Conservation (phyloP, 2,797 vertebrate species). For the Schizothorax lantsangensis region DNA sequence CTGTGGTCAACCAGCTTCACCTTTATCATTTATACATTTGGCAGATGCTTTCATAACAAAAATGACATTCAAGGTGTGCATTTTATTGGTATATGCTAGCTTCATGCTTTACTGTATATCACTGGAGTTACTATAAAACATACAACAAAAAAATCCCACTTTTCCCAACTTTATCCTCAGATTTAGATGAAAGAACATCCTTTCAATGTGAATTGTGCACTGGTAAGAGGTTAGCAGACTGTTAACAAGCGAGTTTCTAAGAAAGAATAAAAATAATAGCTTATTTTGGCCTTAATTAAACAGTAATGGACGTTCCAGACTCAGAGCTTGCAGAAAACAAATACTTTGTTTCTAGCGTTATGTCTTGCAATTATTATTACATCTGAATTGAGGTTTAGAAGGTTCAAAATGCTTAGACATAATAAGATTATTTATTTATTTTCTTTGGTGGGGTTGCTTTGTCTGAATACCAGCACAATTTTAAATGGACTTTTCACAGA, state of each 20-base stretch:
- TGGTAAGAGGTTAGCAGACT: not conserved
- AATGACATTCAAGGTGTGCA: not conserved
- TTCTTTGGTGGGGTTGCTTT: not conserved
- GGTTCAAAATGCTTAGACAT: not conserved
- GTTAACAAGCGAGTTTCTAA: not conserved
- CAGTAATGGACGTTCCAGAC: not conserved
- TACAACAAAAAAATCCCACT: too few species aligned
- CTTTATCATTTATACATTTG: conserved; percentile 7
- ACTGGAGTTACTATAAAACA: not conserved
- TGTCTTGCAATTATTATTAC: not conserved
- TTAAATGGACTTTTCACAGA: too few species aligned
- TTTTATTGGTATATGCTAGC: not conserved
- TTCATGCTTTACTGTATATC: not conserved
- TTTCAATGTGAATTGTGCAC: too few species aligned
- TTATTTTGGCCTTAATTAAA: not conserved
- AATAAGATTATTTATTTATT: not conserved
- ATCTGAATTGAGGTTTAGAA: not conserved
- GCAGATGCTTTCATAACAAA: not conserved
- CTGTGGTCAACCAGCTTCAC: not conserved
- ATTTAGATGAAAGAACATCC: too few species aligned
- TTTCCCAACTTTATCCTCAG: too few species aligned
- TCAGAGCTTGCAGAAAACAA: not conserved
- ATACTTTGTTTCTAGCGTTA: not conserved
- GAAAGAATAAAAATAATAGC: too few species aligned
- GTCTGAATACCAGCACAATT: too few species aligned